phyloP scores from a whole-genome alignment of 2,113 vertebrate species.

The Lampris megalopsis region DNA sequence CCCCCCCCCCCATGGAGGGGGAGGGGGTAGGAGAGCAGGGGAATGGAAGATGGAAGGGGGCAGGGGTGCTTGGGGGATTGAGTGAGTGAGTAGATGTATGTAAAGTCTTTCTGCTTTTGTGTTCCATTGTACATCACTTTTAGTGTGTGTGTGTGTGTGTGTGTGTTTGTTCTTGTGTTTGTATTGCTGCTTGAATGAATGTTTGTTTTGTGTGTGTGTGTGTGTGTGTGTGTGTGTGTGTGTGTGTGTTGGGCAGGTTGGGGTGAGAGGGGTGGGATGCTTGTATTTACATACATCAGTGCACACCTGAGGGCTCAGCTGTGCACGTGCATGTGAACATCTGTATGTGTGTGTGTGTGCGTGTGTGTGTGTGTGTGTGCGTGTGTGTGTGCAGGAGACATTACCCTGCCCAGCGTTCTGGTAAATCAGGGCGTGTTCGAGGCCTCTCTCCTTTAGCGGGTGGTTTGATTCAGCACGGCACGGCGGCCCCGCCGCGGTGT shows the following conservation, averaged over 20 bases:
- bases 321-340: no score
- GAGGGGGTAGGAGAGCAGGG: not conserved
- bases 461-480: conserved; percentile 62
- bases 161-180: no score
- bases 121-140: no score
- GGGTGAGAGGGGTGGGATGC: no score
- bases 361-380: conserved; percentile 22
- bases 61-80: not conserved
- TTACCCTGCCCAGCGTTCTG: no score
- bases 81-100: no score
- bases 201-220: not conserved
- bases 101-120: no score
- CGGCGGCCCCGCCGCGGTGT: conserved; percentile 20
- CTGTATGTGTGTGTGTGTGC: not conserved
- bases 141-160: no score
- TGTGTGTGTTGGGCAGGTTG: not conserved
- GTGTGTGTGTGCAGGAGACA: conserved; percentile 16
- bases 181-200: no score
- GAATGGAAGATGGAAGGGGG: not conserved
- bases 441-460: conserved; percentile 31
- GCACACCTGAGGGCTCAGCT: no score
- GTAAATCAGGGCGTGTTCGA: no score
- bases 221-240: not conserved
- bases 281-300: no score
- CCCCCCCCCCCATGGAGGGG: conserved; percentile 21